These are phyloP conservation scores for Drosophila fungiperda DNA, from an alignment of 2,888 invertebrate genomes.

Conservation along the genomic window DNA sequence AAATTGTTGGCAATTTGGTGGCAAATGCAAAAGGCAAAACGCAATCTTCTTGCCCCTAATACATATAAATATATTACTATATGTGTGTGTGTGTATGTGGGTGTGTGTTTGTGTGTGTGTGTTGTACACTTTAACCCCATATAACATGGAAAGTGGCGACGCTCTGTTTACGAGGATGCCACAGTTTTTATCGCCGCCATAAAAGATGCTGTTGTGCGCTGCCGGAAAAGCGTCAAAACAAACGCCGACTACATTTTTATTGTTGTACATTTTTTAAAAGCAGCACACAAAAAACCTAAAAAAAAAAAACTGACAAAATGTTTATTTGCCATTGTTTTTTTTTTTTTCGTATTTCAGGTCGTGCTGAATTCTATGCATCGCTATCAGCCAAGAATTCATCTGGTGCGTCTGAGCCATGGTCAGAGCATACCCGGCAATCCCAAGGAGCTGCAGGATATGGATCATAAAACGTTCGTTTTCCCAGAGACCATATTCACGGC, in stretches of 20 bases:
- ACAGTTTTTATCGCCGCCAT: slow-evolving; percentile 76
- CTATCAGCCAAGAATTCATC: slow-evolving; percentile 98
- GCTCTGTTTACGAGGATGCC: slow-evolving; percentile 71
- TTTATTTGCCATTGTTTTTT: neutral
- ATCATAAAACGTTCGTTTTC: slow-evolving; percentile 98
- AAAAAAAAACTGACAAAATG: slow-evolving; percentile 11
- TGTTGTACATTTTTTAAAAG: slow-evolving; percentile 74
- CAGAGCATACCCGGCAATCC: slow-evolving; percentile 90
- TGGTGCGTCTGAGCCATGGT: slow-evolving; percentile 94
- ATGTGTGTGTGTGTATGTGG: neutral
- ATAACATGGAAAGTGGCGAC: slow-evolving; percentile 58
- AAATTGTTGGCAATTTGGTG: slow-evolving; percentile 81
- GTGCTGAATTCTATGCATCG: slow-evolving; percentile 99
- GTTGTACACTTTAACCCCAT: neutral
- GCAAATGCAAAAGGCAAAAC: slow-evolving; percentile 61
- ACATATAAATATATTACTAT: neutral
- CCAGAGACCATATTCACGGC: slow-evolving; percentile 99
- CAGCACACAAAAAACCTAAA: slow-evolving; percentile 14
- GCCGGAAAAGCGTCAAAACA: slow-evolving; percentile 68
- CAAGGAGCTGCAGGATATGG: slow-evolving; percentile 95
- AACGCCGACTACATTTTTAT: slow-evolving; percentile 73
- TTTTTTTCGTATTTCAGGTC: slow-evolving; percentile 88
- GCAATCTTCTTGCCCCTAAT: neutral
- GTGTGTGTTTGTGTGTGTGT: slow-evolving; percentile 1
- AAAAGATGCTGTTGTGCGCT: slow-evolving; percentile 54